Evolutionary conservation across 2,113 vertebrate species (phyloP).

Genomic region (Trematocara nigrifrons): DNA sequence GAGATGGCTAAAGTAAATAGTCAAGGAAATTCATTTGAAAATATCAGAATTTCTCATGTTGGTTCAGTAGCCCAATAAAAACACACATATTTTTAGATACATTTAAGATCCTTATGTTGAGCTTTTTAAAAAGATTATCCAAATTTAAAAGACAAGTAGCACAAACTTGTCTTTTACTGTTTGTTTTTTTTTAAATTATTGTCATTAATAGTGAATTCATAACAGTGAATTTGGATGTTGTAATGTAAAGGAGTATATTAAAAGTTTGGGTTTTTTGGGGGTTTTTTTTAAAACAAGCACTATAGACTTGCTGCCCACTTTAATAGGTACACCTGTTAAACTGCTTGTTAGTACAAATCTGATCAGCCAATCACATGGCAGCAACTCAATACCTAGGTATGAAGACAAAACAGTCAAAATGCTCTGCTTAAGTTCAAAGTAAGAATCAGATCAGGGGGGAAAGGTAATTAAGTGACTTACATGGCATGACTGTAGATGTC

Average conservation of each 20-base stretch:
- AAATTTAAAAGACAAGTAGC: neutral
- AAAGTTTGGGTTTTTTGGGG: neutral
- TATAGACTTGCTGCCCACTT: neutral
- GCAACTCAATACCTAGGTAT: neutral
- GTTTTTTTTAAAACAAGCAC: neutral
- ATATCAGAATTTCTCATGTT: neutral
- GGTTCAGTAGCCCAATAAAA: neutral
- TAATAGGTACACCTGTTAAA: neutral
- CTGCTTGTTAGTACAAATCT: neutral
- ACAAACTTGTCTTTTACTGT: neutral
- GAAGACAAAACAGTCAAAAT: neutral
- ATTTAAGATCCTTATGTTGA: neutral
- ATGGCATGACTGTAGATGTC: neutral
- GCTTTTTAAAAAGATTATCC: neutral
- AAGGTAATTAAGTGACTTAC: neutral
- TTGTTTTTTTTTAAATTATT: neutral
- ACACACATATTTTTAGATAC: neutral
- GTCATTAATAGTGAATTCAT: neutral
- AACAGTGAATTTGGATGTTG: neutral
- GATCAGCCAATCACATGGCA: neutral
- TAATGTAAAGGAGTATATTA: neutral
- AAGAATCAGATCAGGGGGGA: neutral
- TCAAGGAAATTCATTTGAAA: neutral
- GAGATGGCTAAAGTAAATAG: neutral
- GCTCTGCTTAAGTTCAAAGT: neutral